Base-by-base conservation (phyloP, 1,140 invertebrate genomes). In the Acyrthosiphon pisum region DNA sequence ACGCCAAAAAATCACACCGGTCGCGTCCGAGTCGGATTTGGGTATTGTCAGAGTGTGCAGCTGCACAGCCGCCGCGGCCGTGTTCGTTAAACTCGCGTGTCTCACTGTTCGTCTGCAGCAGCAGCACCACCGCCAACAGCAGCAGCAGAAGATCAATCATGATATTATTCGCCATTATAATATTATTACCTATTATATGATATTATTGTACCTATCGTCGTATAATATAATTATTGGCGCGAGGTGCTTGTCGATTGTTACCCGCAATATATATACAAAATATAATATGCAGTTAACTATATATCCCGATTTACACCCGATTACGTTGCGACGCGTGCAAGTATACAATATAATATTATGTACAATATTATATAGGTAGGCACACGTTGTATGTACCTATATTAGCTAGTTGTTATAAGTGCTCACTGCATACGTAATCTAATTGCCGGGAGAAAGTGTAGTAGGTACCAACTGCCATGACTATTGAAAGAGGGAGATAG, bases 1-100 rank as follows among this genome's bases (percentile, higher is more conserved):
- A 93, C 91, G 91, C 91, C 91, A 93, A 93, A 93, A 93, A 93
- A 93, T 93, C 91, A 93, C 91, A 93, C 91, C 76, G 23, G 91
- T 84, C 48, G 48, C 91, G 37, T 93, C 44, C 76, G 46, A 84
- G 81, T 93, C 91, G 91, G 91, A 93, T 84, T 56, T 56, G 91
- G 91, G 91, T 86, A 93, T 93, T 93, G 91, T 92, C 91, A 83
- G 46, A 92, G 48, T 84, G 91, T 83, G 20, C 90, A 76, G 60
- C 30, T 35, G n/a, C 30, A 76, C 60, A 76, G 60, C 4, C 14
- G 56, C 2, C 9, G 30, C 30, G 56, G 56, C 2, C 9, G 30
- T 60, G 56, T 60, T 60, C 56, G 56, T 60, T 60, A 60, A 60
- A 60, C 26, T 60, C 26, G 20, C 56, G 26, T 11, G 56, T 60